Evolutionary conservation across 2,888 invertebrate genomes (phyloP).

Genomic region (Allolobophora icterica): DNA sequence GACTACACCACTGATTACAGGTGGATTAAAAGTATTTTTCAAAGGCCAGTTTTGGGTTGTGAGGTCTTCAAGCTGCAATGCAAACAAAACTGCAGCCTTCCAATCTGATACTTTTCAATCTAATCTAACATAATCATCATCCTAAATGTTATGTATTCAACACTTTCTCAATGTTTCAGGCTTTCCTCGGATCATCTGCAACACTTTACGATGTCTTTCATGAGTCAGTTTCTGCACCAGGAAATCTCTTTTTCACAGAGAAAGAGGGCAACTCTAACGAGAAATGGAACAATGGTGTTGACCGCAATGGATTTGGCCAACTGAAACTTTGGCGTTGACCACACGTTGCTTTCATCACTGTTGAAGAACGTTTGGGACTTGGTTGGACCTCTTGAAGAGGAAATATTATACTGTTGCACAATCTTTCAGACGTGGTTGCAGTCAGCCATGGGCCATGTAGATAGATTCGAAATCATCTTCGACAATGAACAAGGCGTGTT

Average conservation of each 20-base stretch:
- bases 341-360: not conserved
- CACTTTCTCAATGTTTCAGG: not conserved
- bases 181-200: not conserved
- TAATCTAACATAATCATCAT: not conserved
- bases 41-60: no score
- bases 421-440: not conserved
- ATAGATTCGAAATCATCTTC: conserved; percentile 44
- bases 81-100: no score
- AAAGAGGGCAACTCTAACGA: not conserved
- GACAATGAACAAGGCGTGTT: conserved; percentile 46
- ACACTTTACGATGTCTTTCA: not conserved
- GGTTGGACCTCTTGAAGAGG: not conserved
- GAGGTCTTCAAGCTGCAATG: no score
- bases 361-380: not conserved
- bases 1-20: no score
- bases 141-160: not conserved
- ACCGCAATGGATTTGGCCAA: not conserved
- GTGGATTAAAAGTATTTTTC: no score
- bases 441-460: conserved; percentile 40
- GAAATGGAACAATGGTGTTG: not conserved
- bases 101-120: no score
- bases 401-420: not conserved
- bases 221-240: not conserved
- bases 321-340: not conserved
- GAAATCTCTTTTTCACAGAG: not conserved